Evolutionary conservation across 2,113 vertebrate genomes (phyloP).

Genomic region (Chunga burmeisteri): DNA sequence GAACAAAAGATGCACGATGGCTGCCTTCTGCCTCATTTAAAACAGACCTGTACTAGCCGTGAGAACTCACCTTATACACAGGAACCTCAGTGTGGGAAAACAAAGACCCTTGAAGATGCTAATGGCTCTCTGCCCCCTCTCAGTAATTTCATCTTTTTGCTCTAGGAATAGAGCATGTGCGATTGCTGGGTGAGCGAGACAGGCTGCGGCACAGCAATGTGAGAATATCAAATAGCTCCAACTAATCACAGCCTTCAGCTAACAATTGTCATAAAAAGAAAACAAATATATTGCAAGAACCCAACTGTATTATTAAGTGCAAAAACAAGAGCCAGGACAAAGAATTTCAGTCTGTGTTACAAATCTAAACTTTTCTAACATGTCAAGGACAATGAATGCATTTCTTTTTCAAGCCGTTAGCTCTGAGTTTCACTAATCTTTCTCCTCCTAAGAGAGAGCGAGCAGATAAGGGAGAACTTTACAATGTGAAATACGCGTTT

Average conservation of each 20-base stretch:
- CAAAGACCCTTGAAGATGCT: neutral
- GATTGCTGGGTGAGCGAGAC: neutral
- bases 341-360: neutral
- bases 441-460: neutral
- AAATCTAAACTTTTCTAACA: neutral
- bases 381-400: fast-evolving
- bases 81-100: neutral
- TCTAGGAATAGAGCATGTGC: neutral
- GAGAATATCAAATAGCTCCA: neutral
- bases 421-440: neutral
- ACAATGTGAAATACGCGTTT: neutral
- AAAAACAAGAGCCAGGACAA: conserved; percentile 1
- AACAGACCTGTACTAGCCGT: neutral
- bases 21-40: neutral
- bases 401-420: neutral
- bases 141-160: neutral
- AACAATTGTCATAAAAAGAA: neutral
- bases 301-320: conserved; percentile 9
- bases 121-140: neutral
- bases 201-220: neutral
- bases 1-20: neutral
- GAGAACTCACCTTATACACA: neutral
- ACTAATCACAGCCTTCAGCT: neutral
- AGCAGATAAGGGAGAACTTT: neutral
- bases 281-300: neutral